Conservation (phyloP, 2,113 vertebrate genomes). For the Numenius arquata region DNA sequence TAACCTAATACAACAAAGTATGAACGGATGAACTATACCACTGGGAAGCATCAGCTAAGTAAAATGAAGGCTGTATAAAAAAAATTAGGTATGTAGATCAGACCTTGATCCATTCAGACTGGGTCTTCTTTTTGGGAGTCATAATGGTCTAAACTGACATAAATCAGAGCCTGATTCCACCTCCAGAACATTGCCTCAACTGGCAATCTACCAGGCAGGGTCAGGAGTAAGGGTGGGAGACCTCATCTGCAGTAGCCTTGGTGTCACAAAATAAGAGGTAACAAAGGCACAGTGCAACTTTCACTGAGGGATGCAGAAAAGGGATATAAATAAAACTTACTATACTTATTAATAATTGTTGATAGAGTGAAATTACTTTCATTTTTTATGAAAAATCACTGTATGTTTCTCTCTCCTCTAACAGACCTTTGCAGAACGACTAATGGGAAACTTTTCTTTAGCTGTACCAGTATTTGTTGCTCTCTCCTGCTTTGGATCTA, state of each 20-base stretch:
- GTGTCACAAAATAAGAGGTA: not conserved
- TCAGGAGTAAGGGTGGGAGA: not conserved
- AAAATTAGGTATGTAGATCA: not conserved
- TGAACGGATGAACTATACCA: not conserved
- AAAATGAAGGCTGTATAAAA: not conserved
- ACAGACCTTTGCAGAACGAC: conserved; percentile 90
- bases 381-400: not conserved
- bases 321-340: not conserved
- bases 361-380: not conserved
- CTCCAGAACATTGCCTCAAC: not conserved
- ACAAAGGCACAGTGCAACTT: not conserved
- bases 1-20: not conserved
- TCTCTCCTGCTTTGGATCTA: conserved; percentile 93
- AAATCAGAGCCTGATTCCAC: not conserved
- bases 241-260: not conserved
- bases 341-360: not conserved
- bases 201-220: accelerated
- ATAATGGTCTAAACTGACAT: not conserved
- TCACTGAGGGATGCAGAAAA: not conserved
- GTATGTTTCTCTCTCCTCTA: not conserved
- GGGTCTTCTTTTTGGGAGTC: not conserved
- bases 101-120: not conserved
- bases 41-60: not conserved
- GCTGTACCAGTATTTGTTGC: conserved; percentile 92
- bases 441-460: conserved; percentile 88